Base-by-base conservation (phyloP, 2,113 vertebrate genomes). In the Sylvietta virens region DNA sequence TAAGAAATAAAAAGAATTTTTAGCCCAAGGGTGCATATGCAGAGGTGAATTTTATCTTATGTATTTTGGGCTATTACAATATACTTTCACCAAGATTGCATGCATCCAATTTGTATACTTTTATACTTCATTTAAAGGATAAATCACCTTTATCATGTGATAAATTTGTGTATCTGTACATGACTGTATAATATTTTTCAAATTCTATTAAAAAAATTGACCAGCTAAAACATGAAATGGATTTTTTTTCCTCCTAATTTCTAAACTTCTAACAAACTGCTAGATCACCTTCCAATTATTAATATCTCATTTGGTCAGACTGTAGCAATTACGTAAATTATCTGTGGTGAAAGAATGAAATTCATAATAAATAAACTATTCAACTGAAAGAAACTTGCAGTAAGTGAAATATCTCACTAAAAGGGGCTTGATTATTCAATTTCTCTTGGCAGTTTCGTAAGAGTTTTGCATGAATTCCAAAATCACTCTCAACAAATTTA, bases 41-140 rank as follows among this genome's bases (percentile, higher is more conserved):
- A 67, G 35, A 3, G 1, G 15, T 91, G 10, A 27, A 74, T 81
- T 90, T 80, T 64, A 15, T 60, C 7, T 72, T 60, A 23, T 0
- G 0, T 39, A 15, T 82, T 76, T 77, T 35, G 10, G 9, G 10
- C 3, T 28, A 66, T 76, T 86, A n/a, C 0, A 0, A 19, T 50
- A 24, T 4, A 9, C 14, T 65, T 76, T n/a, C 42, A 12, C 22
- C 54, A 48, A 23, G 42, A 54, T 57, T 60, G 6, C 45, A 44
- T 60, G 11, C 23, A 72, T 86, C 15, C 11, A 42, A 12, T 35
- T 72, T 26, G 12, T 70, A 31, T 39, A 13, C 12, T 81, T 91
- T 57, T 84, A 26, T 27, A 42, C 22, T 67, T 77, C 42, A 37
- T 37, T 37, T 23, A 24, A 76, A 81, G 10, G 8, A 40, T 81